Evolutionary conservation across 2,113 vertebrate genomes (phyloP), one percentile per base, ranked within the genome.

Genomic region (Eleginops maclovinus): DNA sequence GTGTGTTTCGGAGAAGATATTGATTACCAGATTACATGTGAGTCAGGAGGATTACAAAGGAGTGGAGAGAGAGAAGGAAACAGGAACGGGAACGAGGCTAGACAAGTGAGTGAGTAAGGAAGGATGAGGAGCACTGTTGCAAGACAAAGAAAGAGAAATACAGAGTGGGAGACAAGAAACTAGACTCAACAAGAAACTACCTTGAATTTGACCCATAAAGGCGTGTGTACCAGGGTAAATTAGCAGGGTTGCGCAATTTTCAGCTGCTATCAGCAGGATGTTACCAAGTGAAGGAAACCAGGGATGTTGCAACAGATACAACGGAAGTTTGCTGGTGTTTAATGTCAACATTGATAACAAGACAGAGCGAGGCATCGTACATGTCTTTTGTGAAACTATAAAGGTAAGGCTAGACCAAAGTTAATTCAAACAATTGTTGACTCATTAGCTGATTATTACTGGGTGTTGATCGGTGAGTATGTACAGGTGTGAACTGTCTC

Each of bases 21-120:
- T 72, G 75, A 89, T 88, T 77, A 69, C 47, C 66, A 80, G 78
- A 86, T 77, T 77, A 73, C 16, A 49, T 22, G 40, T 43, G 63
- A 76, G 58, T 77, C 59, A 40, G 26, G 9, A 12, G 47, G 59
- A 73, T 19, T 51, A 54, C 4, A 15, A 64, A 54, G 44, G 44
- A 31, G 31, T 21, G 22, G 13, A 22, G n/a, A 16, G 2, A 16
- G 46, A 19, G 26, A n/a, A 64, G 69, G 58, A 72, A 59, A 26
- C n/a, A 63, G 63, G 62, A 65, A 22, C 24, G 2, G 49, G 28
- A 28, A 14, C 49, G 24, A 26, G 9, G 21, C 28, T 4, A 21
- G 53, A 51, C 22, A 15, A 47, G 16, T 17, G 54, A 50, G 31
- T 26, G 26, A 22, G 9, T 31, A 36, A 43, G 28, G 19, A 77